A percentile compares a stretch with the other conserved stretches of the same genome.
phyloP scores from a whole-genome alignment of 2,888 invertebrate species.

The Pharmacophagus antenor region DNA sequence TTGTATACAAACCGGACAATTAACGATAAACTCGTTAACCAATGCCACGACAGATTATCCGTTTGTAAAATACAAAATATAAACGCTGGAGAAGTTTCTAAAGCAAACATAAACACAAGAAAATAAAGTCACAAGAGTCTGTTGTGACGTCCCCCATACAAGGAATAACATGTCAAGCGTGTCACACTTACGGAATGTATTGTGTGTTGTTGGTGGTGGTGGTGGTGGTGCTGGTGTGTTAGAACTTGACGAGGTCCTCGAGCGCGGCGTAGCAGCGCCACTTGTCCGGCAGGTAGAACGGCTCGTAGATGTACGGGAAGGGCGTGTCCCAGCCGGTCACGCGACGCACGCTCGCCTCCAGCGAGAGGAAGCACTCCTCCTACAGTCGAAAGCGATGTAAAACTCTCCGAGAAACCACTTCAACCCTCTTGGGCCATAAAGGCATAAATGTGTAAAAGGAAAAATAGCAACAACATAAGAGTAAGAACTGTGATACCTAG shows the following conservation, averaged over 20 bases:
- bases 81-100: neutral
- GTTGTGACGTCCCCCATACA: too few species aligned
- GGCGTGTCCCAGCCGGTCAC: conserved; percentile 98
- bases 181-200: too few species aligned
- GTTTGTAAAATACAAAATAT: too few species aligned
- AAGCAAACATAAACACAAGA: neutral
- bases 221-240: neutral
- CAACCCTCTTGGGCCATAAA: neutral
- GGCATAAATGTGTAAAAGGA: neutral
- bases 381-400: conserved; percentile 52
- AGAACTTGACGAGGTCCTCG: conserved; percentile 87
- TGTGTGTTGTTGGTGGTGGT: neutral
- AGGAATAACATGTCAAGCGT: neutral
- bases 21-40: too few species aligned
- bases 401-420: neutral
- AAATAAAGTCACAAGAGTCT: too few species aligned
- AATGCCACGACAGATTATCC: too few species aligned
- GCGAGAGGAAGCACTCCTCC: conserved; percentile 95
- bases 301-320: conserved; percentile 97
- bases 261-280: conserved; percentile 94
- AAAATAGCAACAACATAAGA: too few species aligned
- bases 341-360: conserved; percentile 95
- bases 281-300: conserved; percentile 96
- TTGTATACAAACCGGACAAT: too few species aligned
- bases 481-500: too few species aligned